Percentiles rank a stretch among this genome's conserved stretches.
phyloP scores from a whole-genome alignment of 2,888 invertebrate species.

The Lydus trimaculatus region DNA sequence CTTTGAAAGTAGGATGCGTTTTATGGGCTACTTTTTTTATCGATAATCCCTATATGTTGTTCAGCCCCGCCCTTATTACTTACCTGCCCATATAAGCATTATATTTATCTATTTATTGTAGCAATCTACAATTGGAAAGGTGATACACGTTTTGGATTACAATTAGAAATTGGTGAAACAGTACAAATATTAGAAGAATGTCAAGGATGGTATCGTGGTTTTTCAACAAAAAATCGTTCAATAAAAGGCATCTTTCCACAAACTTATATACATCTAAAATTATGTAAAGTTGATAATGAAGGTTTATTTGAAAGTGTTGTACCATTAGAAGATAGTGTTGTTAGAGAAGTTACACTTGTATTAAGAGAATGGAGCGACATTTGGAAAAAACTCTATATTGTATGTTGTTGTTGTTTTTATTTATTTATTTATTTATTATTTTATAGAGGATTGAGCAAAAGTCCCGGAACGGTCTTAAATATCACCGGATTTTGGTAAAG shows the following conservation, averaged over 20 bases:
- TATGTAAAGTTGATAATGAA: conserved; percentile 83
- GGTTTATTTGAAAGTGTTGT: conserved; percentile 74
- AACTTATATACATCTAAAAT: conserved; percentile 79
- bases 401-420: too few relatives aligned
- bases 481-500: too few relatives aligned
- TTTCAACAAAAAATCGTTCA: conserved; percentile 75
- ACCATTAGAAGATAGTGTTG: conserved; percentile 87
- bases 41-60: too few relatives aligned
- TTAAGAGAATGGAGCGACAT: conserved; percentile 92
- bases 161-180: conserved; percentile 90
- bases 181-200: conserved; percentile 93
- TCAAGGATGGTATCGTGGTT: conserved; percentile 89
- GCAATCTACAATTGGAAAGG: conserved; percentile 93
- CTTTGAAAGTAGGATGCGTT: too few relatives aligned
- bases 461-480: too few relatives aligned
- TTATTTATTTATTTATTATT: not conserved
- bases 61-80: too few relatives aligned
- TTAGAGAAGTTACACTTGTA: conserved; percentile 89
- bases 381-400: conserved; percentile 93
- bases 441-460: too few relatives aligned
- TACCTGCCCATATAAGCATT: too few relatives aligned
- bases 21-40: too few relatives aligned
- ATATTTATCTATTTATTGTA: conserved; percentile 64
- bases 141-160: conserved; percentile 79
- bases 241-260: conserved; percentile 81